Evolutionary conservation across 2,888 invertebrate genomes (phyloP).

Genomic region (Xestia c-nigrum): DNA sequence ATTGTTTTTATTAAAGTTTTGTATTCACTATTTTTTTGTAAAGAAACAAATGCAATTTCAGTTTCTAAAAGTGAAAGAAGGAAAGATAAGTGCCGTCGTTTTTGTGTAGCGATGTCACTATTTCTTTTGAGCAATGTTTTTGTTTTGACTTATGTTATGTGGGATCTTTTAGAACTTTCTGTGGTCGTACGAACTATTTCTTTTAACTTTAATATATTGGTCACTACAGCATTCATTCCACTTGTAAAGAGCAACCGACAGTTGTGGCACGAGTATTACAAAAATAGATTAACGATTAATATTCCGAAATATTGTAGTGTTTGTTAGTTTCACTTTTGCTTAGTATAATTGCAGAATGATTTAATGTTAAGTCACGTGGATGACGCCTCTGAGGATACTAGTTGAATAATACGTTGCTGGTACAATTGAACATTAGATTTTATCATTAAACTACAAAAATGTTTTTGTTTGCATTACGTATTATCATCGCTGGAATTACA

Average conservation of each 20-base stretch:
- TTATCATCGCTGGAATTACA: no score
- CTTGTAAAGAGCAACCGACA: constrained; percentile 26
- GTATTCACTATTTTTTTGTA: constrained; percentile 4
- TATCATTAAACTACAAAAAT: no score
- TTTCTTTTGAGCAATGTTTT: constrained; percentile 32
- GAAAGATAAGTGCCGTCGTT: constrained; percentile 29
- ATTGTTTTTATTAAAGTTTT: constrained; percentile 34
- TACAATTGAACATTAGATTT: no score
- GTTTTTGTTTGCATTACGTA: no score
- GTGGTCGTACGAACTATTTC: neutral
- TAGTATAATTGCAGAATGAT: no score
- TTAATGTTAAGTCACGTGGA: no score
- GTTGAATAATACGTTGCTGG: no score
- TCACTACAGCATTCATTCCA: constrained; percentile 31
- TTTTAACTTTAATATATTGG: constrained; percentile 25
- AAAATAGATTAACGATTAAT: constrained; percentile 7
- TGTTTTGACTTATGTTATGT: constrained; percentile 27
- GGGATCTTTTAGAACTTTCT: constrained; percentile 21
- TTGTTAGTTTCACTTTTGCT: neutral
- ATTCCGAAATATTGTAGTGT: constrained; percentile 5
- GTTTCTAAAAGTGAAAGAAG: neutral
- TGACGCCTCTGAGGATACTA: no score
- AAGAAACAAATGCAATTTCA: neutral
- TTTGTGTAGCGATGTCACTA: neutral
- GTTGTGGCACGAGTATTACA: constrained; percentile 32